Base-by-base conservation (phyloP, 2,797 vertebrate genomes). In the Sebastes itinus region DNA sequence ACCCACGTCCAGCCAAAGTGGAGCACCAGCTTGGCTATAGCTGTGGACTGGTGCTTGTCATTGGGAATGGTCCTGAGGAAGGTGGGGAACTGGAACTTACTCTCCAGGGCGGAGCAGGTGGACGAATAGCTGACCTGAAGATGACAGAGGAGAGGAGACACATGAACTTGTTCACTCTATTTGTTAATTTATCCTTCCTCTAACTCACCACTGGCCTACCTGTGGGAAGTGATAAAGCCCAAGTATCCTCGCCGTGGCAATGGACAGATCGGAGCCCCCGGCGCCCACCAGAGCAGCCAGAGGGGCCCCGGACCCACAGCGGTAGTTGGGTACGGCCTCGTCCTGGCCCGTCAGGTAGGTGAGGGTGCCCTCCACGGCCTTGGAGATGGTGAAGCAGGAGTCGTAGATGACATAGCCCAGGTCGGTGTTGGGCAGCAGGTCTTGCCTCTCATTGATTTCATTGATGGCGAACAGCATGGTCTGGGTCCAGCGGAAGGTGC, bases 1-100 rank as follows among this genome's bases (percentile, higher is more conserved):
- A 97, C 95, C 96, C 97, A 98, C 42, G 95, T 96, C 97, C 97
- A 98, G 32, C 96, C 96, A 3, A 98, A 97, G 86, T 94, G 95
- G 3, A 95, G 90, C 78, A 97, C 96, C 61, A 97, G 90, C 27
- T 88, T 62, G n/a, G 97, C 97, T 92, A 97, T 96, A 7, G 95
- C 97, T 1, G 73, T 61, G 0, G 95, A 97, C 82, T 97, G 97
- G 81, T 95, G 90, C 11, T 78, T 75, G 63, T 97, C 97, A 10
- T 93, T 97, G 64, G 96, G 94, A 60, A 97, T 95, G 58, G 94
- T 96, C 68, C 94, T 93, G 35, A 97, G 88, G 84, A 97, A 98
- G 23, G 97, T 96, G 10, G 96, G 97, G 87, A 97, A 98, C 91
- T 97, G 97, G 88, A 97, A 97, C 83, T 96, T 97, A 84, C 95